Evolutionary conservation across 2,797 vertebrate genomes (phyloP).

Genomic region (Melanotaenia trifasciata): DNA sequence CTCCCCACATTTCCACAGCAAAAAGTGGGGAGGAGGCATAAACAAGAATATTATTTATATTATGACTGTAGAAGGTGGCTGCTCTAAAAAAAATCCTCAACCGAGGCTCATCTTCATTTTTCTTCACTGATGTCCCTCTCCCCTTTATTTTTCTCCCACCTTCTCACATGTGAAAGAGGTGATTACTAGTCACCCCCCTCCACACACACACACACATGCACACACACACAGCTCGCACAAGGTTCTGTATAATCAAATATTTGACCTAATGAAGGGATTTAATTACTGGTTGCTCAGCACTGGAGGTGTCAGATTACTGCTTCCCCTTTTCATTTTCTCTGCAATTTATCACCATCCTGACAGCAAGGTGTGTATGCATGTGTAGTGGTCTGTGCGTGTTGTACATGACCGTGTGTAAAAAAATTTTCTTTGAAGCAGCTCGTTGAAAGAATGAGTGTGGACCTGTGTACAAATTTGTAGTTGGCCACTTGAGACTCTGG

Average conservation of each 20-base stretch:
- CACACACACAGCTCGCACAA: neutral
- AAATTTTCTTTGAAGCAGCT: conserved; percentile 62
- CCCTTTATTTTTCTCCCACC: conserved; percentile 20
- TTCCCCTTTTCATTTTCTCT: conserved; percentile 79
- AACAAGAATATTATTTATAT: conserved; percentile 44
- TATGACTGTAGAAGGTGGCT: conserved; percentile 4
- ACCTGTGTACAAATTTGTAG: conserved; percentile 66
- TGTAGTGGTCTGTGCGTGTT: conserved; percentile 20
- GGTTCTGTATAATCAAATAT: conserved; percentile 82
- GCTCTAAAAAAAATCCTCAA: conserved; percentile 1
- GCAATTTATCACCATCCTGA: conserved; percentile 78
- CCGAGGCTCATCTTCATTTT: conserved; percentile 14
- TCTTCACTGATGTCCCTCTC: conserved; percentile 8
- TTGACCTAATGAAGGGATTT: conserved; percentile 83
- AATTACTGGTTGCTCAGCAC: conserved; percentile 79
- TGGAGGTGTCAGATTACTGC: conserved; percentile 73
- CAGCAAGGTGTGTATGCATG: conserved; percentile 58
- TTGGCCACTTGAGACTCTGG: conserved; percentile 60
- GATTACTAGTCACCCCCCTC: conserved; percentile 54
- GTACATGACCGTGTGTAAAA: conserved; percentile 21
- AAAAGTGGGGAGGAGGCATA: conserved; percentile 49
- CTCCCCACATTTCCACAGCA: conserved; percentile 8
- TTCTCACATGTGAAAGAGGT: conserved; percentile 47
- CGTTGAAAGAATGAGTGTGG: conserved; percentile 54
- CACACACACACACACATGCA: too few relatives aligned